Base-by-base conservation (phyloP, 1,140 invertebrate species). In the Drosophila kanapiae region DNA sequence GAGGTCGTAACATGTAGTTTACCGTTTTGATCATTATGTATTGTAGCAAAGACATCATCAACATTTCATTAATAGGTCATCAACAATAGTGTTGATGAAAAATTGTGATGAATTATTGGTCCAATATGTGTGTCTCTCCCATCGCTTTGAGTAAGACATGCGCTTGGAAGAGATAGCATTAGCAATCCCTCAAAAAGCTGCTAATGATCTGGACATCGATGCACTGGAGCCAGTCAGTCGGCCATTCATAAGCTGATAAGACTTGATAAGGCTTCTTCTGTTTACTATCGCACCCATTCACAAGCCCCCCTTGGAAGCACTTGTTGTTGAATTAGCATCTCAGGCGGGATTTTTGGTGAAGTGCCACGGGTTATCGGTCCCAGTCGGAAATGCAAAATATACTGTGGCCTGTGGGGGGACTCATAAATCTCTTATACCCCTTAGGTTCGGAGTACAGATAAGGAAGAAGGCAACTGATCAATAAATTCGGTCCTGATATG, bases 381-480 rank as follows among this genome's bases (percentile, higher is more conserved):
- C 10, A 40, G 35, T 57, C 54, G 54, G 54, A 57, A 57, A 57
- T 57, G 54, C 54, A 57, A 57, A 57, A 57, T 57, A 57, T 57
- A 57, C 54, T 40, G 35, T 38, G 18, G 33, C 18, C 14, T 3
- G 9, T 27, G 38, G 35, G 16, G 16, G n/a, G 18, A 18, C 33
- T 27, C 16, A 7, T 56, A 56, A 56, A 56, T 37, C 53, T 56
- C 18, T 7, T 8, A 14, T 7, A n/a, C 18, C 18, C 14, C 53
- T 38, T 0, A n/a, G 10, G 53, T 7, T 18, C 0, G 16, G 8
- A 4, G 8, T 38, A 10, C 13, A 9, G 53, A 56, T 56, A 56
- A 56, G 53, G 51, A 13, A 54, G 14, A 38, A 3, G 35, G 13
- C 4, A 1, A 27, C 18, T 57, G 14, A 11, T 27, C 18, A 23